Conservation (phyloP, 2,888 invertebrate species). For the Harpalus rubripes region DNA sequence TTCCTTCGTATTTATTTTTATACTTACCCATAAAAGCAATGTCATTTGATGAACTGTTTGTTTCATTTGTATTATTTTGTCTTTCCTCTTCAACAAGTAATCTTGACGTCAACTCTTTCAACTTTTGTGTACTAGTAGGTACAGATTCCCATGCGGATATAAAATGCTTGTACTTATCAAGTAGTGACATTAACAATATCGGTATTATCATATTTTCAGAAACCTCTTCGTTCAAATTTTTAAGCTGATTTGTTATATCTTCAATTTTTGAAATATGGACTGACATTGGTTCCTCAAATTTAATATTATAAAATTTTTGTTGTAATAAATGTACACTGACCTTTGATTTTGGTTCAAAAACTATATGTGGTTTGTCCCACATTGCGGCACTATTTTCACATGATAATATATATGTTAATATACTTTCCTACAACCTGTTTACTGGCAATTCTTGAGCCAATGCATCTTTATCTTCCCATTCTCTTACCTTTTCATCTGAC, state of each 20-base stretch:
- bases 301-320: constrained; percentile 72
- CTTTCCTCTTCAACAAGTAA: constrained; percentile 70
- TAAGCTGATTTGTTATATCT: constrained; percentile 61
- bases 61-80: background rate
- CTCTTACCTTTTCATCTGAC: background rate
- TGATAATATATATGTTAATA: constrained; percentile 70
- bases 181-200: constrained; percentile 72
- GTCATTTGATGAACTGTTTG: background rate
- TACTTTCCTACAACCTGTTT: constrained; percentile 68
- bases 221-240: constrained; percentile 71
- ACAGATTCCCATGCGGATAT: constrained; percentile 72
- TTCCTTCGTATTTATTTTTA: background rate
- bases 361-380: constrained; percentile 71
- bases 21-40: background rate
- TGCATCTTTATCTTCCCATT: background rate
- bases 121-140: constrained; percentile 61
- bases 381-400: constrained; percentile 71
- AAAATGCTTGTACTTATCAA: constrained; percentile 73
- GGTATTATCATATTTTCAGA: constrained; percentile 72
- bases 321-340: constrained; percentile 73
- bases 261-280: constrained; percentile 70
- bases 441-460: background rate
- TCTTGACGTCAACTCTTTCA: constrained; percentile 69
- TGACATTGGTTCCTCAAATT: constrained; percentile 71
- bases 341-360: constrained; percentile 73